Evolutionary conservation across 2,888 invertebrate species (phyloP).

Genomic region (Cylindroiulus punctatus): DNA sequence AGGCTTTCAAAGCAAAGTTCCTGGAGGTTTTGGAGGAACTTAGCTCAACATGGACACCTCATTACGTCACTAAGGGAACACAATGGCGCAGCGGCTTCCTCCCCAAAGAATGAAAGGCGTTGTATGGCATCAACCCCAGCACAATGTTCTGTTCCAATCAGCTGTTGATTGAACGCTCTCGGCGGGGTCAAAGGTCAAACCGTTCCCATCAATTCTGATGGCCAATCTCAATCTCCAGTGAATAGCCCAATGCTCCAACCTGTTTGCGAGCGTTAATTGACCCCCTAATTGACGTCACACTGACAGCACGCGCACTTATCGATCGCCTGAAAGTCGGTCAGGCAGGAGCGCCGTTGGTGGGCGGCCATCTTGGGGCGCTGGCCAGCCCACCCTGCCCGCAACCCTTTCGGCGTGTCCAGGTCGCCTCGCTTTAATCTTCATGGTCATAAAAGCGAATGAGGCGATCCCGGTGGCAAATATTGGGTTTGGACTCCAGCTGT

Average conservation of each 20-base stretch:
- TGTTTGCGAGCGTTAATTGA: slow-evolving; percentile 7
- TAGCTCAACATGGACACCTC: too few species aligned
- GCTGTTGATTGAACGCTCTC: slow-evolving; percentile 18
- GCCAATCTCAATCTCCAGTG: slow-evolving; percentile 4
- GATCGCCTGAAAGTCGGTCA: not conserved
- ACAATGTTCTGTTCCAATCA: not conserved
- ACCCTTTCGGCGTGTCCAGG: not conserved
- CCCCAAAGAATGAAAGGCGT: not conserved
- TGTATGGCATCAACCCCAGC: not conserved
- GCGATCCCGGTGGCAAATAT: not conserved
- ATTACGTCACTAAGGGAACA: too few species aligned
- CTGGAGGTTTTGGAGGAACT: too few species aligned
- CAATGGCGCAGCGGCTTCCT: too few species aligned
- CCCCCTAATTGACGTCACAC: slow-evolving; percentile 16
- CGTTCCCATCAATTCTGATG: slow-evolving; percentile 8
- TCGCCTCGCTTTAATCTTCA: not conserved
- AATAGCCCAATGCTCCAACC: slow-evolving; percentile 9
- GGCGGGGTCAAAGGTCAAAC: slow-evolving; percentile 10
- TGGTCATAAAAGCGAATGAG: not conserved
- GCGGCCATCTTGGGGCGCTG: not conserved
- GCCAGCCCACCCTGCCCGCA: not conserved
- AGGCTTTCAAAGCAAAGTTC: too few species aligned
- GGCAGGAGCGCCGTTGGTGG: not conserved
- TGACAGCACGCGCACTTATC: not conserved
- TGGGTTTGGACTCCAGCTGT: not conserved